These are phyloP conservation scores for Mesorhabditis spiculigera DNA, from an alignment of 2,888 invertebrate species.

Conservation along the genomic window DNA sequence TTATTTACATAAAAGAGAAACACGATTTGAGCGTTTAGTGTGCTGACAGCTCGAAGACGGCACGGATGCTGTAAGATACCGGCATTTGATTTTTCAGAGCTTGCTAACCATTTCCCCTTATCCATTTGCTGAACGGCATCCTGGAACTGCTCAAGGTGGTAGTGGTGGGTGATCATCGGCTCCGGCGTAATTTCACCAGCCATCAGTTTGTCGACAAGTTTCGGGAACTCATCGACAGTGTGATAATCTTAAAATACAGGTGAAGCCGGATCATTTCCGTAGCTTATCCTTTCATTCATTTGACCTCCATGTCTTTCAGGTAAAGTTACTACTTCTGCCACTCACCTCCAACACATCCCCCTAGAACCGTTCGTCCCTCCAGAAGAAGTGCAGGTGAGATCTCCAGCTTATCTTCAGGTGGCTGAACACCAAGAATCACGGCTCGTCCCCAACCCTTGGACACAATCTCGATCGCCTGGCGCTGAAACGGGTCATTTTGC, in stretches of 20 bases:
- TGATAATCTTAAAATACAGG: not conserved
- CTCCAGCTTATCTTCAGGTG: not conserved
- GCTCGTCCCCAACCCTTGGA: not conserved
- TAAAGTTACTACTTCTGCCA: not conserved
- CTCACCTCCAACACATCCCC: not conserved
- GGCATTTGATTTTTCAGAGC: too few relatives aligned
- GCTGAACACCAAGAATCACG: not conserved
- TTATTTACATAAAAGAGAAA: too few relatives aligned
- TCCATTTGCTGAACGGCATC: not conserved
- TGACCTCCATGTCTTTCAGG: too few relatives aligned
- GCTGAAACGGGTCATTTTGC: too few relatives aligned
- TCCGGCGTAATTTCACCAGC: not conserved
- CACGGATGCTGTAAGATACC: not conserved
- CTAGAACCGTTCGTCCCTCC: not conserved
- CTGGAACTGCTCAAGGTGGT: not conserved
- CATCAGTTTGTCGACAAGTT: not conserved
- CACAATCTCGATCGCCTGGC: not conserved
- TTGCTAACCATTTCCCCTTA: not conserved
- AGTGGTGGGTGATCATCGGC: conserved; percentile 4
- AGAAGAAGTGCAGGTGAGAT: not conserved
- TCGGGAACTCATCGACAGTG: not conserved
- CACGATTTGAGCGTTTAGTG: not conserved
- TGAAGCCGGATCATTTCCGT: too few relatives aligned
- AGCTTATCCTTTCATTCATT: too few relatives aligned
- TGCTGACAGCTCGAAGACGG: not conserved